phyloP scores from a whole-genome alignment of 30 jellyfish, hydroid and myxozoan genomes.

The Catostylus mosaicus region DNA sequence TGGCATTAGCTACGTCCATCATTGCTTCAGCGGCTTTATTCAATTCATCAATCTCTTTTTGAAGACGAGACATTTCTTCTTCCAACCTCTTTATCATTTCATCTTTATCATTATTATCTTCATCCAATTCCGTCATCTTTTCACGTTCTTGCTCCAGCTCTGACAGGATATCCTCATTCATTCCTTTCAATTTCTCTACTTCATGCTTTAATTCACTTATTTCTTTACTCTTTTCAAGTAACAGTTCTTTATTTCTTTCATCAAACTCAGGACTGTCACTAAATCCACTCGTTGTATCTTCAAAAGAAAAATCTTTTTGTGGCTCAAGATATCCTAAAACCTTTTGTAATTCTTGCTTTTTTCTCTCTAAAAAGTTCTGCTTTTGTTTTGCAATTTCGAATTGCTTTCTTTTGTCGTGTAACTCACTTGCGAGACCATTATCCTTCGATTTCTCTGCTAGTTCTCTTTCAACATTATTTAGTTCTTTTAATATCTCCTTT shows the following conservation, averaged over 20 bases:
- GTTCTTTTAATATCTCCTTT: conserved; percentile 18
- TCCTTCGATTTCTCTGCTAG: background rate
- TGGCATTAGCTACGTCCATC: conserved; percentile 29
- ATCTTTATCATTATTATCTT: conserved; percentile 6
- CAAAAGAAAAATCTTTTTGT: conserved; percentile 12
- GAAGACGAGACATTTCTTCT: conserved; percentile 18
- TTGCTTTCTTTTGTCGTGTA: conserved; percentile 11
- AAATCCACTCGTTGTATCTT: conserved; percentile 49
- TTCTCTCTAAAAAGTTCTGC: background rate
- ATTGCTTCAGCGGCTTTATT: conserved; percentile 41
- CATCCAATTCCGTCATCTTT: background rate
- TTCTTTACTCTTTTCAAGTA: background rate
- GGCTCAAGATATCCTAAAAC: conserved; percentile 7
- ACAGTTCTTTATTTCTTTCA: background rate
- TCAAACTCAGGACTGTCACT: conserved; percentile 32
- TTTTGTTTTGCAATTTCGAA: background rate
- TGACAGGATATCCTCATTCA: background rate
- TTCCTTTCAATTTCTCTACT: background rate
- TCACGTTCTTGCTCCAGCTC: conserved; percentile 1
- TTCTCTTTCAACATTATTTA: background rate
- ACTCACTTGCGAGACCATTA: background rate
- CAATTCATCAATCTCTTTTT: conserved; percentile 19
- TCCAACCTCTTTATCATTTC: conserved; percentile 1
- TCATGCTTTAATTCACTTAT: conserved; percentile 2
- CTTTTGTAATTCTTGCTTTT: conserved; percentile 10